Evolutionary conservation across 2,113 vertebrate genomes (phyloP).

Genomic region (Grammomys surdaster): DNA sequence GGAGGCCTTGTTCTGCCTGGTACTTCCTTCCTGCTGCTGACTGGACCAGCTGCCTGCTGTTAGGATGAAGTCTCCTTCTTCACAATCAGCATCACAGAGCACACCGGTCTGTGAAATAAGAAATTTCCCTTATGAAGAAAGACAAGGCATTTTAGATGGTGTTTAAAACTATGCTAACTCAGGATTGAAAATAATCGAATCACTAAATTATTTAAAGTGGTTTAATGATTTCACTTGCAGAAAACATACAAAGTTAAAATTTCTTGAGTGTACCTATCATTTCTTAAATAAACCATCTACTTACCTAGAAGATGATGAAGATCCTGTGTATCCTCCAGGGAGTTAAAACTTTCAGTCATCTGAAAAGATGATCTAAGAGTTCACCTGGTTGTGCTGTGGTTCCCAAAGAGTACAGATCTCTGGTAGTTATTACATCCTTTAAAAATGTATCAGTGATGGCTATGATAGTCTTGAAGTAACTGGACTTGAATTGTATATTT

Average conservation of each 20-base stretch:
- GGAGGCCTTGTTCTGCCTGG: background rate
- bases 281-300: background rate
- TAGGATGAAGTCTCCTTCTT: too few relatives aligned
- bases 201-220: background rate
- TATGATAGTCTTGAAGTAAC: background rate
- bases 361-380: constrained; percentile 2
- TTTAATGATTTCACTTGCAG: background rate
- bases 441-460: background rate
- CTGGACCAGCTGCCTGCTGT: background rate
- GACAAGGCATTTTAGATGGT: background rate
- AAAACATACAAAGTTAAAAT: background rate
- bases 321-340: background rate
- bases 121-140: background rate
- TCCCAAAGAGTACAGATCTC: background rate
- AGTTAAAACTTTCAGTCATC: background rate
- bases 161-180: background rate
- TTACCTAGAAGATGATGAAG: background rate
- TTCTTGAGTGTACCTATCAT: background rate
- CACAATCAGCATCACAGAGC: background rate
- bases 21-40: background rate
- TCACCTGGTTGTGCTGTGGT: background rate
- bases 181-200: background rate
- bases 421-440: background rate
- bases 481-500: background rate
- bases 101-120: background rate